Evolutionary conservation across 2,797 vertebrate genomes (phyloP).

Genomic region (Sus cebifrons): DNA sequence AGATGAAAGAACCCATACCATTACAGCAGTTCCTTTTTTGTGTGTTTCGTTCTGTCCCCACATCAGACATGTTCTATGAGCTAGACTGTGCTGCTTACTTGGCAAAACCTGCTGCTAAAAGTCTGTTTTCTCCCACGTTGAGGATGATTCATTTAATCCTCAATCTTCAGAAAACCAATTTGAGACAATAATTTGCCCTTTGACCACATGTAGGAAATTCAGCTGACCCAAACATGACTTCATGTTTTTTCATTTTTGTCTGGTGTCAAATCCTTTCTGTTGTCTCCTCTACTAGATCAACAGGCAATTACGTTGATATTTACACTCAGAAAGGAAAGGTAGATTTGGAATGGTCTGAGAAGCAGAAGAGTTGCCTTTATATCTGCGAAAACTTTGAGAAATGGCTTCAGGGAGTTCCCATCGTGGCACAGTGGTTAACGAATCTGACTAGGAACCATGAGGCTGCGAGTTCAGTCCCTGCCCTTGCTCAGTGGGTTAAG

Average conservation of each 20-base stretch:
- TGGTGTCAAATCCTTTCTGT: background rate
- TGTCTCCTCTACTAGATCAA: background rate
- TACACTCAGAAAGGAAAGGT: background rate
- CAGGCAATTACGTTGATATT: background rate
- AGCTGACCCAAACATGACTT: background rate
- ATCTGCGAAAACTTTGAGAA: background rate
- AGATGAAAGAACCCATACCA: background rate
- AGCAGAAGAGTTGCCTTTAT: background rate
- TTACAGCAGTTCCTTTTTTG: background rate
- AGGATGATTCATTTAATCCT: constrained; percentile 27
- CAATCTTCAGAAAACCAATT: background rate
- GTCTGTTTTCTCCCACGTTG: background rate
- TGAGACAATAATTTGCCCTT: background rate
- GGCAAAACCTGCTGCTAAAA: background rate
- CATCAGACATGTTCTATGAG: background rate
- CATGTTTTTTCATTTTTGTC: background rate
- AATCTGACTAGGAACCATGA: too few relatives aligned
- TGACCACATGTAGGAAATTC: background rate
- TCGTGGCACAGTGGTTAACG: too few relatives aligned
- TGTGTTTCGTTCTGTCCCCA: constrained; percentile 54
- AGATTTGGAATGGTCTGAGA: background rate
- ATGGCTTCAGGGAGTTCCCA: background rate
- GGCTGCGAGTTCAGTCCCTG: too few relatives aligned
- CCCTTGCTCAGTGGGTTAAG: too few relatives aligned
- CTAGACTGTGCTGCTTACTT: background rate